phyloP scores from a whole-genome alignment of 2,113 vertebrate genomes.

The Stegastes partitus region DNA sequence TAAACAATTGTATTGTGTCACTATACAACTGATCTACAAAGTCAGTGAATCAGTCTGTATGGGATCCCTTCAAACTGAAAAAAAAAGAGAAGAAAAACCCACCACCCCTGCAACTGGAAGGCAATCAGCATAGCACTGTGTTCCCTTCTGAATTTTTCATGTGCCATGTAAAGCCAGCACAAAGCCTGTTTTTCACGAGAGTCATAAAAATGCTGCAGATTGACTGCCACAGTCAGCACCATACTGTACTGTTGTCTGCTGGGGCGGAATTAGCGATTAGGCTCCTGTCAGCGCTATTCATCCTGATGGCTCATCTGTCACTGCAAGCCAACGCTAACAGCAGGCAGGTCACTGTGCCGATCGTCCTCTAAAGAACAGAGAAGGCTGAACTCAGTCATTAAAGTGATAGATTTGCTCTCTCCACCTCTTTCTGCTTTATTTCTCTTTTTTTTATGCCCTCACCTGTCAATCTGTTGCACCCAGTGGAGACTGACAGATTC shows the following conservation, averaged over 20 bases:
- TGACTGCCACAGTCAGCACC: slow-evolving; percentile 30
- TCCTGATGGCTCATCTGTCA: slow-evolving; percentile 68
- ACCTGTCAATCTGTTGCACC: slow-evolving; percentile 57
- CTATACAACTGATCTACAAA: too few species aligned
- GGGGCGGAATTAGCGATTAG: slow-evolving; percentile 63
- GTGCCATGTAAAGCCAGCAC: slow-evolving; percentile 14
- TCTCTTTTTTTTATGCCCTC: slow-evolving; percentile 47
- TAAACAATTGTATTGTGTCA: too few species aligned
- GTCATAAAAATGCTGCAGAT: slow-evolving; percentile 44
- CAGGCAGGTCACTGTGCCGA: slow-evolving; percentile 68
- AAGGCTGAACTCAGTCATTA: slow-evolving; percentile 64
- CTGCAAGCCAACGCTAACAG: slow-evolving; percentile 69
- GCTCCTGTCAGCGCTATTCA: slow-evolving; percentile 64
- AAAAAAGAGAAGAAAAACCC: too few species aligned
- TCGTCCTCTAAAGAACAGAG: slow-evolving; percentile 73
- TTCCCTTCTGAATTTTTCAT: slow-evolving; percentile 27
- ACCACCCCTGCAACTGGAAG: background rate
- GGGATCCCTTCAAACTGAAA: too few species aligned
- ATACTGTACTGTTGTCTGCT: slow-evolving; percentile 44
- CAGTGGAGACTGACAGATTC: slow-evolving; percentile 38
- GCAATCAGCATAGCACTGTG: slow-evolving; percentile 19
- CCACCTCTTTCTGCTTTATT: slow-evolving; percentile 55
- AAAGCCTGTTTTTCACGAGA: slow-evolving; percentile 27
- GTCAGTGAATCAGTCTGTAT: too few species aligned
- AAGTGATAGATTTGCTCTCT: slow-evolving; percentile 71